Conservation (phyloP, 2,113 vertebrate species). For the Zosterops hypoxanthus region DNA sequence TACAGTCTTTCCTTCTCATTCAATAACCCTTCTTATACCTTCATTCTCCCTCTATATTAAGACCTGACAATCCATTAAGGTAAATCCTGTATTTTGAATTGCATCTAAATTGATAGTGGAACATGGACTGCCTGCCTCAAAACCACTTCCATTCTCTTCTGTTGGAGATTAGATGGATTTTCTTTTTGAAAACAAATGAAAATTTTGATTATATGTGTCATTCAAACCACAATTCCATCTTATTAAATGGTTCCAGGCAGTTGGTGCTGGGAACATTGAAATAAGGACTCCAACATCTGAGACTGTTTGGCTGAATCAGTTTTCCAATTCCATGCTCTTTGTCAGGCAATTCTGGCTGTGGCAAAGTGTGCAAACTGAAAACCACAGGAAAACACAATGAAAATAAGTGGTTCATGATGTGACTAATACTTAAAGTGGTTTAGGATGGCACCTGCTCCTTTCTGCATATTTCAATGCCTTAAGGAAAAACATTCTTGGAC, state of each 20-base stretch:
- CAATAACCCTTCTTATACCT: constrained; percentile 2
- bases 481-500: neutral
- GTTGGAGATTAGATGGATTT: constrained; percentile 24
- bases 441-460: neutral
- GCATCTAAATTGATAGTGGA: constrained; percentile 15
- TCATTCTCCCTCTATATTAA: constrained; percentile 11
- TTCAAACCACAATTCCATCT: constrained; percentile 42
- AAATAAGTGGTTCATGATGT: neutral
- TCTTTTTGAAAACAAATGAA: constrained; percentile 37
- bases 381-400: neutral
- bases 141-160: constrained; percentile 19
- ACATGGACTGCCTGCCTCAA: neutral
- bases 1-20: neutral
- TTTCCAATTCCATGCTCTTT: neutral
- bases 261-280: constrained; percentile 17
- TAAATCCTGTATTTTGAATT: constrained; percentile 40
- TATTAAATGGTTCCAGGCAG: constrained; percentile 47
- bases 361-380: constrained; percentile 1
- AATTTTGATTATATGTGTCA: constrained; percentile 49
- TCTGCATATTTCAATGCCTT: neutral
- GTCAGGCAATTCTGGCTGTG: constrained; percentile 12
- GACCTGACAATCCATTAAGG: constrained; percentile 29
- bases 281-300: constrained; percentile 4
- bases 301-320: constrained; percentile 9
- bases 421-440: constrained; percentile 5